Evolutionary conservation across 2,888 invertebrate species (phyloP).

Genomic region (Sinohyriopsis cumingii): DNA sequence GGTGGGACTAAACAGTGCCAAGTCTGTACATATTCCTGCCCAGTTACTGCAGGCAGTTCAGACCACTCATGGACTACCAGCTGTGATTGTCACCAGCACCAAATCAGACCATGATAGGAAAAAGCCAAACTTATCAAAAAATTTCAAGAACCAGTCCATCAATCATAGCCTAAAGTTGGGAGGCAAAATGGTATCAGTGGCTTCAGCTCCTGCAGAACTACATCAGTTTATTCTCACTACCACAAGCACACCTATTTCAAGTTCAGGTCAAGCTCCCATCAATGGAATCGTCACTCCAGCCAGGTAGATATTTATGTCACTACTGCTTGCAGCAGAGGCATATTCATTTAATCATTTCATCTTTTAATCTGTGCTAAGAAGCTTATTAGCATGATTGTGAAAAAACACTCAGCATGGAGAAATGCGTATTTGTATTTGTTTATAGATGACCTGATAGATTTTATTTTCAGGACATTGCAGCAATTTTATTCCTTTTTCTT

Average conservation of each 20-base stretch:
- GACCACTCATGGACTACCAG: constrained; percentile 41
- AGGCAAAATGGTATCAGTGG: constrained; percentile 25
- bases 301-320: too few species aligned
- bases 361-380: too few species aligned
- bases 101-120: constrained; percentile 26
- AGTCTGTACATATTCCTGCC: constrained; percentile 52
- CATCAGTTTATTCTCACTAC: constrained; percentile 37
- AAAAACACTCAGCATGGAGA: too few species aligned
- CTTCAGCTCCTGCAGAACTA: constrained; percentile 26
- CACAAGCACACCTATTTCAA: constrained; percentile 7
- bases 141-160: constrained; percentile 38
- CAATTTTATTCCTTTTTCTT: too few species aligned
- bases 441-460: too few species aligned
- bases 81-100: constrained; percentile 45
- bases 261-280: too few species aligned
- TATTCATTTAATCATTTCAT: too few species aligned
- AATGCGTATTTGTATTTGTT: too few species aligned
- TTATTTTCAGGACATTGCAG: too few species aligned
- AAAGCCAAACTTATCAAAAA: constrained; percentile 36
- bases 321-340: too few species aligned
- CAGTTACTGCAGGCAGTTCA: constrained; percentile 45
- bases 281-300: too few species aligned
- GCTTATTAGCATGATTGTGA: too few species aligned
- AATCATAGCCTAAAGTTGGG: constrained; percentile 45
- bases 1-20: constrained; percentile 20